A percentile compares a stretch with the other conserved stretches of the same genome.
Evolutionary conservation across 2,113 vertebrate species (phyloP).

Genomic region (Setophaga kirtlandii): DNA sequence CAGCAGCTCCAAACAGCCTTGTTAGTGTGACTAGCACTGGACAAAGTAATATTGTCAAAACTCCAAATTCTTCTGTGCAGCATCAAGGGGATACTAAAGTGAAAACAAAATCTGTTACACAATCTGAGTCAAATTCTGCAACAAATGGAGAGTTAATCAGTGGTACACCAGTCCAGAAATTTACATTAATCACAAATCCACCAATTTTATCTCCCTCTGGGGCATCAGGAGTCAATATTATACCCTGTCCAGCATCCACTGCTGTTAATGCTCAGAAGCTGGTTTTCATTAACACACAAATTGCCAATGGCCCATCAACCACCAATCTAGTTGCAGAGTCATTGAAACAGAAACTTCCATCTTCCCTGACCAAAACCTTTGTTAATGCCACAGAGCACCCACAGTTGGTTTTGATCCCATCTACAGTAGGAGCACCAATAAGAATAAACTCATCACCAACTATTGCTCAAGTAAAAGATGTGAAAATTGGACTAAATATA

Average conservation of each 20-base stretch:
- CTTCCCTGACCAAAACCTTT: conserved; percentile 66
- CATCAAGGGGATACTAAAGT: conserved; percentile 56
- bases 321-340: conserved; percentile 65
- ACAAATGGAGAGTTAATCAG: conserved; percentile 63
- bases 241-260: conserved; percentile 63
- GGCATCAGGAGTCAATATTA: conserved; percentile 67
- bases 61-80: conserved; percentile 56
- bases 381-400: conserved; percentile 73
- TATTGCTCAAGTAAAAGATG: conserved; percentile 82
- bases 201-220: conserved; percentile 72
- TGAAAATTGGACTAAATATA: conserved; percentile 82
- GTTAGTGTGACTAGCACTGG: conserved; percentile 54
- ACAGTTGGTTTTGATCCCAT: conserved; percentile 79
- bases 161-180: conserved; percentile 78
- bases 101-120: conserved; percentile 48
- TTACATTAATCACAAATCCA: conserved; percentile 83
- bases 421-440: conserved; percentile 71
- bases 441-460: conserved; percentile 75
- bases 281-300: conserved; percentile 83
- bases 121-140: conserved; percentile 57
- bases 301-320: conserved; percentile 64
- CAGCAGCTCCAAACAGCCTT: conserved; percentile 62
- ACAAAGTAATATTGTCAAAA: conserved; percentile 56
- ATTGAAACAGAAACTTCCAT: conserved; percentile 66
- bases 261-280: conserved; percentile 77